Evolutionary conservation across 2,888 invertebrate genomes (phyloP).

Genomic region (Altica lythri): DNA sequence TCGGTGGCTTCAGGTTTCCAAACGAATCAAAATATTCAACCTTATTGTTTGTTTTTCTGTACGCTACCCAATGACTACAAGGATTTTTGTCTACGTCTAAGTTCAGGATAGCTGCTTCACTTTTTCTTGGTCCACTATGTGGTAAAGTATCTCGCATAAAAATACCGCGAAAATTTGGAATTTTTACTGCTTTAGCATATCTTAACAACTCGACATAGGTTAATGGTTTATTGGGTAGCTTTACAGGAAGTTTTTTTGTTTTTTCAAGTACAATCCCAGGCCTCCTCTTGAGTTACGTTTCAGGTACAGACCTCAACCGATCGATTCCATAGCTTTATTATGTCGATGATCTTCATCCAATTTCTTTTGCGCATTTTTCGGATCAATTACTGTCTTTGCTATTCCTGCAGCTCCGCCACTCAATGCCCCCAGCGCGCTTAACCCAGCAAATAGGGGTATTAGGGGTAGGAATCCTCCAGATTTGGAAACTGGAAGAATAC

Average conservation of each 20-base stretch:
- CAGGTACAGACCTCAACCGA: constrained; percentile 36
- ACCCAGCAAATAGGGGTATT: constrained; percentile 45
- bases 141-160: constrained; percentile 37
- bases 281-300: constrained; percentile 18
- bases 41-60: constrained; percentile 18
- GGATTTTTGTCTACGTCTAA: constrained; percentile 19
- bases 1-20: constrained; percentile 31
- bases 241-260: constrained; percentile 26
- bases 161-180: constrained; percentile 34
- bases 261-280: not conserved
- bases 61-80: constrained; percentile 28
- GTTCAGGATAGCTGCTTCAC: constrained; percentile 26
- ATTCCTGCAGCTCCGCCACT: constrained; percentile 48
- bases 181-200: constrained; percentile 24
- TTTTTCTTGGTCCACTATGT: not conserved
- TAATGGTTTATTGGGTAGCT: constrained; percentile 22
- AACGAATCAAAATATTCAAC: constrained; percentile 33
- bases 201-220: constrained; percentile 25
- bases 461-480: constrained; percentile 46
- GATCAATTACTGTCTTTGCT: constrained; percentile 47
- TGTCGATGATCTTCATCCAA: constrained; percentile 47
- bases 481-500: constrained; percentile 8
- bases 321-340: constrained; percentile 50
- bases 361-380: constrained; percentile 45
- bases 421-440: constrained; percentile 45